Evolutionary conservation across 1,140 invertebrate species (phyloP).

Genomic region (Psix sp.): DNA sequence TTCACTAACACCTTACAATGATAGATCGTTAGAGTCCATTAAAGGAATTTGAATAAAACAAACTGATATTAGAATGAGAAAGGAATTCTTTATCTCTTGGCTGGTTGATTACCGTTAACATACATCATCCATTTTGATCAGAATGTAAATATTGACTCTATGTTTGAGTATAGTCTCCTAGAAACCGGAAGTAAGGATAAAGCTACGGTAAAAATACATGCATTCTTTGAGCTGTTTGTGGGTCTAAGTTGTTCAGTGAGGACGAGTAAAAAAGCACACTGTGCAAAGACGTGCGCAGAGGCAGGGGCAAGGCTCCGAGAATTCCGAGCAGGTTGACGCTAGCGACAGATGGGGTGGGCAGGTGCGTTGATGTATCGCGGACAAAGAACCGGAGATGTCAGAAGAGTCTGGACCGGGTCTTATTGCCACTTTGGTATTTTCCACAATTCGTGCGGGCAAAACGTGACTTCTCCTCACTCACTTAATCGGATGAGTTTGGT

Average conservation of each 20-base stretch:
- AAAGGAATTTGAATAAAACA: no score
- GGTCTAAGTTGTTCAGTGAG: conserved; percentile 14
- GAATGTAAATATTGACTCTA: conserved; percentile 14
- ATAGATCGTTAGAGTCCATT: no score
- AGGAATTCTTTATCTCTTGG: no score
- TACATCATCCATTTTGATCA: no score
- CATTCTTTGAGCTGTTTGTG: no score
- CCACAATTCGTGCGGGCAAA: conserved; percentile 35
- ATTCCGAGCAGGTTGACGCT: conserved; percentile 50
- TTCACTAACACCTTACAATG: no score
- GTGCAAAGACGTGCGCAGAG: neutral
- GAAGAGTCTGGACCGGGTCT: conserved; percentile 18
- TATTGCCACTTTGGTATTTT: conserved; percentile 49
- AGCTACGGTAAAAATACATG: no score
- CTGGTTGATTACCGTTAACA: no score
- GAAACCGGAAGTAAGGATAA: no score
- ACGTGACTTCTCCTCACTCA: conserved; percentile 28
- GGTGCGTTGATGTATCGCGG: conserved; percentile 38
- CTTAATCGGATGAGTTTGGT: conserved; percentile 33
- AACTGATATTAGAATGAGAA: no score
- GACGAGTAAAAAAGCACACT: neutral
- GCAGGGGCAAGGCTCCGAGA: conserved; percentile 23
- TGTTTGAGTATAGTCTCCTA: neutral
- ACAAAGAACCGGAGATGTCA: conserved; percentile 43
- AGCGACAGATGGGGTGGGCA: conserved; percentile 47